Conservation (phyloP, 1,140 invertebrate genomes). For the Thrips palmi region DNA sequence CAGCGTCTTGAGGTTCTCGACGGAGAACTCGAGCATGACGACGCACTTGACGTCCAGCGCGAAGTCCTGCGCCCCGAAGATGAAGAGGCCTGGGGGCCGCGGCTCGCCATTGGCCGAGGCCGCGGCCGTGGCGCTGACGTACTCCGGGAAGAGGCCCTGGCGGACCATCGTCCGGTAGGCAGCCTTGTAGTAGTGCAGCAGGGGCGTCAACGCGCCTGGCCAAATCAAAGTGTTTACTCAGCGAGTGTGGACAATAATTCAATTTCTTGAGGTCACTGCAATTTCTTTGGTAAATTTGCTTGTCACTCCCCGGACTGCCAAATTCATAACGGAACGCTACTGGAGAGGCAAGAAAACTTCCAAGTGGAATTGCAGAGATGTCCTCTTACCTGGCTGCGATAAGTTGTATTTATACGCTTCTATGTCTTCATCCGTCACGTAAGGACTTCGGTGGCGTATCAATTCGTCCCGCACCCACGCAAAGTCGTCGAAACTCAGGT, state of each 20-base stretch:
- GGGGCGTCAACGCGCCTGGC: conserved; percentile 31
- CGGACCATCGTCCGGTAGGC: conserved; percentile 12
- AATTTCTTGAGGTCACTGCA: too few relatives aligned
- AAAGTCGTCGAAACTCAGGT: conserved; percentile 29
- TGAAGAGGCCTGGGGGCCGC: conserved; percentile 18
- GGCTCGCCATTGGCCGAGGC: too few relatives aligned
- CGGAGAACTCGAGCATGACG: conserved; percentile 22
- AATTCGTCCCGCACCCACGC: conserved; percentile 16
- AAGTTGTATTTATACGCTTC: conserved; percentile 48
- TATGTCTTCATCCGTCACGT: conserved; percentile 36
- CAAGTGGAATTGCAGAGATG: too few relatives aligned
- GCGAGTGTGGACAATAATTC: too few relatives aligned
- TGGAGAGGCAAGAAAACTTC: too few relatives aligned
- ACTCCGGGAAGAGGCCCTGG: too few relatives aligned
- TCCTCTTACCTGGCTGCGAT: conserved; percentile 32
- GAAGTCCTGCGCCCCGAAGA: conserved; percentile 35
- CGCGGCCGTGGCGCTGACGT: too few relatives aligned
- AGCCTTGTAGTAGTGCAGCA: conserved; percentile 42
- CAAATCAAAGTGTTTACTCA: too few relatives aligned
- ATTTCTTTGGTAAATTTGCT: conserved; percentile 3
- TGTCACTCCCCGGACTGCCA: too few relatives aligned
- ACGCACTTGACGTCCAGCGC: conserved; percentile 28
- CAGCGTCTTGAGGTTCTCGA: conserved; percentile 27
- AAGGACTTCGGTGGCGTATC: conserved; percentile 20
- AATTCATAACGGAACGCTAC: too few relatives aligned